Conservation (phyloP, 2,888 invertebrate species). For the Phanerotoma sp. region DNA sequence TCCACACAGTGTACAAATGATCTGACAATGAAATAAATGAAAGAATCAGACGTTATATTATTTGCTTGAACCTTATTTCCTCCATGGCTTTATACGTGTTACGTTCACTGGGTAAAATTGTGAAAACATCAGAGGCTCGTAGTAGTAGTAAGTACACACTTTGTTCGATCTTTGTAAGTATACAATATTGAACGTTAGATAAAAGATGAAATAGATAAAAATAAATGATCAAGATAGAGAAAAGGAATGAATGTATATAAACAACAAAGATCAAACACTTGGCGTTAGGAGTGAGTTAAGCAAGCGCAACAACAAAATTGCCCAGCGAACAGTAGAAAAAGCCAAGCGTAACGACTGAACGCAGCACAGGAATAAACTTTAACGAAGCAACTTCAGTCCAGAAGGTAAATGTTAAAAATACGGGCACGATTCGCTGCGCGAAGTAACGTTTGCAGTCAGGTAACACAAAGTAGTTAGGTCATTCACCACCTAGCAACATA, state of each 20-base stretch:
- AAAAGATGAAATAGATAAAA: neutral
- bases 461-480: slow-evolving; percentile 12
- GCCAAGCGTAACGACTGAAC: slow-evolving; percentile 16
- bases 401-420: slow-evolving; percentile 22
- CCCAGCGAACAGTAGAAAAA: slow-evolving; percentile 16
- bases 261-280: neutral
- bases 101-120: too few species aligned
- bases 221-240: neutral
- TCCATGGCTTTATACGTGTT: too few species aligned
- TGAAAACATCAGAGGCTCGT: too few species aligned
- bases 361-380: slow-evolving; percentile 20
- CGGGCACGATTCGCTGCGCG: slow-evolving; percentile 13
- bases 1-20: neutral
- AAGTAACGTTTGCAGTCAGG: slow-evolving; percentile 8
- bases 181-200: neutral
- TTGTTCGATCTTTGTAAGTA: neutral
- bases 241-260: neutral
- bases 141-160: too few species aligned
- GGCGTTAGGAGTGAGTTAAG: slow-evolving; percentile 3
- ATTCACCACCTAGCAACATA: slow-evolving; percentile 2
- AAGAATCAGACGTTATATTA: neutral
- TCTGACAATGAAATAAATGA: neutral
- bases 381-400: slow-evolving; percentile 17
- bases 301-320: slow-evolving; percentile 13
- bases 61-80: too few species aligned